A percentile compares a stretch with the other conserved stretches of the same genome.
phyloP scores from a whole-genome alignment of 2,888 invertebrate genomes.

The Ochlodes sylvanus region DNA sequence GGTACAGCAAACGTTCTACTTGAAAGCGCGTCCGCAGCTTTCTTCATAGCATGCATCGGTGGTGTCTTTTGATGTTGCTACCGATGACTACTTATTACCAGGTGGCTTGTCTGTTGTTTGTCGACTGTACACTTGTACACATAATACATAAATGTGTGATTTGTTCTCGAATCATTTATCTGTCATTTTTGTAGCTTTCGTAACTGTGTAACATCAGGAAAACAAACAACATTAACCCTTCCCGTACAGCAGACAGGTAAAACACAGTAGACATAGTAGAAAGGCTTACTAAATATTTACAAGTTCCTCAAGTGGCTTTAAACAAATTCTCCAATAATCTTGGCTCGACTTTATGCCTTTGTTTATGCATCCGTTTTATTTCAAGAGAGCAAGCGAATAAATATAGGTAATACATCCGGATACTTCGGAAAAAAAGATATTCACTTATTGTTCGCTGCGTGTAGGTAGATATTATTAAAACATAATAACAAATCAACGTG shows the following conservation, averaged over 20 bases:
- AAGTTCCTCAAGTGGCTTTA: constrained; percentile 79
- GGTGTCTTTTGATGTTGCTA: too few relatives aligned
- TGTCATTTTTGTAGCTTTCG: constrained; percentile 4
- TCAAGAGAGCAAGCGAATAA: neutral
- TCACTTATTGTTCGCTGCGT: too few relatives aligned
- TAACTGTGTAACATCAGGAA: constrained; percentile 45
- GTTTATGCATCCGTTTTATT: constrained; percentile 57
- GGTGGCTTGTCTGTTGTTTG: too few relatives aligned
- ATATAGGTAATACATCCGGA: neutral
- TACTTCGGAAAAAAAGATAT: too few relatives aligned
- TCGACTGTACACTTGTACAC: too few relatives aligned
- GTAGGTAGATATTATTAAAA: too few relatives aligned
- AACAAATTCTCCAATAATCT: constrained; percentile 83
- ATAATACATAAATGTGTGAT: too few relatives aligned
- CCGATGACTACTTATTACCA: too few relatives aligned
- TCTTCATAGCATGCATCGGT: too few relatives aligned
- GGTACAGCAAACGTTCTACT: too few relatives aligned
- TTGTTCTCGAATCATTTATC: neutral
- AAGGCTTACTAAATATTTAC: constrained; percentile 83
- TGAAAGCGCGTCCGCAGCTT: too few relatives aligned
- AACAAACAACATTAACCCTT: constrained; percentile 69
- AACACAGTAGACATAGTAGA: constrained; percentile 59
- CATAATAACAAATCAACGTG: too few relatives aligned
- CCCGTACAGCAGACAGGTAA: constrained; percentile 65
- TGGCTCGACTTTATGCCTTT: constrained; percentile 71